Percentiles rank a stretch among this genome's conserved stretches.
Conservation (phyloP, 2,797 vertebrate species). For the Fistularia tabacaria region DNA sequence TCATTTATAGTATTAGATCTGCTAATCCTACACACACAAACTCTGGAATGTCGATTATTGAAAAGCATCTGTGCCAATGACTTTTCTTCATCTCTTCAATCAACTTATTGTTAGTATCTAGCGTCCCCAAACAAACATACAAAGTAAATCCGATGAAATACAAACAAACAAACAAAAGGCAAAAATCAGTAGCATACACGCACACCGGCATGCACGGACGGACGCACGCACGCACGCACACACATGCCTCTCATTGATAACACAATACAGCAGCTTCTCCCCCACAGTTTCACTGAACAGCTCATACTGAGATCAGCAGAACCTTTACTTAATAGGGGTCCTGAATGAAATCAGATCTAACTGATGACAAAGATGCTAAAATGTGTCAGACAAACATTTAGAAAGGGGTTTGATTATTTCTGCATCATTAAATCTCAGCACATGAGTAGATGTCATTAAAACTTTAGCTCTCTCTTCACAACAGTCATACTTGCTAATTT, state of each 20-base stretch:
- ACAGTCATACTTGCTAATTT: background rate
- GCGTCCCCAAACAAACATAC: slow-evolving; percentile 23
- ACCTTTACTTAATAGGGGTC: too few species aligned
- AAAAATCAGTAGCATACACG: too few species aligned
- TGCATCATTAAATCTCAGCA: slow-evolving; percentile 28
- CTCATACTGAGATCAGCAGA: too few species aligned
- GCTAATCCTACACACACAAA: slow-evolving; percentile 50
- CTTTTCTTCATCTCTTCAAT: slow-evolving; percentile 44
- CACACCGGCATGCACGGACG: too few species aligned
- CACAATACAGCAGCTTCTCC: too few species aligned
- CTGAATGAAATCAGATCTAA: too few species aligned
- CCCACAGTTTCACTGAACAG: too few species aligned
- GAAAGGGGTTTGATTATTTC: slow-evolving; percentile 16
- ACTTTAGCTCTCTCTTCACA: slow-evolving; percentile 47
- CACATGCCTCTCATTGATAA: too few species aligned
- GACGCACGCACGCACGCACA: too few species aligned
- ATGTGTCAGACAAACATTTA: background rate
- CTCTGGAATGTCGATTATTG: slow-evolving; percentile 53
- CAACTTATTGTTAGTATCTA: slow-evolving; percentile 42
- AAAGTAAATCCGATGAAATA: slow-evolving; percentile 15
- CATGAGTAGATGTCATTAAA: slow-evolving; percentile 27
- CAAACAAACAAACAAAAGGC: background rate
- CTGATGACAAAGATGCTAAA: background rate
- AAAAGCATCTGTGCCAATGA: slow-evolving; percentile 46
- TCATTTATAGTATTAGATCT: slow-evolving; percentile 52